Evolutionary conservation across 1,140 invertebrate species (phyloP).

Genomic region (Maconellicoccus hirsutus): DNA sequence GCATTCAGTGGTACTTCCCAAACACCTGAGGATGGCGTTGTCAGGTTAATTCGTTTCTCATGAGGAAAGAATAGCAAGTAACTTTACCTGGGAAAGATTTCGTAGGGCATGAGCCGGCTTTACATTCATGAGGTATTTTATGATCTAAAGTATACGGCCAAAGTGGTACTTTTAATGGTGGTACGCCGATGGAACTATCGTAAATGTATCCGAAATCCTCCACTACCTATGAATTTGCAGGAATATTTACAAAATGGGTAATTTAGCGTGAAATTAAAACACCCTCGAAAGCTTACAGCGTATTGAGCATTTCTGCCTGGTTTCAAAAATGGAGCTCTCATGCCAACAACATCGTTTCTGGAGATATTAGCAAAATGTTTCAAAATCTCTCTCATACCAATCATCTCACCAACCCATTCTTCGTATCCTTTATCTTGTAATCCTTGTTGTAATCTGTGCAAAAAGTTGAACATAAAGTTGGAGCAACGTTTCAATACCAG

Average conservation of each 20-base stretch:
- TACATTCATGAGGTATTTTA: slow-evolving; percentile 82
- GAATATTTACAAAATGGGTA: background rate
- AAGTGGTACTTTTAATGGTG: slow-evolving; percentile 66
- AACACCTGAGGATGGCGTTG: slow-evolving; percentile 45
- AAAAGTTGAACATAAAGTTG: too few species aligned
- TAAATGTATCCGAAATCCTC: slow-evolving; percentile 87
- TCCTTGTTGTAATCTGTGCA: slow-evolving; percentile 61
- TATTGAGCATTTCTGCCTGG: slow-evolving; percentile 84
- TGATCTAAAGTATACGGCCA: slow-evolving; percentile 92
- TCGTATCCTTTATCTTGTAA: slow-evolving; percentile 78
- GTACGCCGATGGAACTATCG: slow-evolving; percentile 78
- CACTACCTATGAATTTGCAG: slow-evolving; percentile 46
- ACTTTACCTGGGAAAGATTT: slow-evolving; percentile 70
- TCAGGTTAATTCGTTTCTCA: background rate
- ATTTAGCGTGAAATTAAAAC: background rate
- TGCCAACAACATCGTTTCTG: slow-evolving; percentile 67
- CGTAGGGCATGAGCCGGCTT: slow-evolving; percentile 79
- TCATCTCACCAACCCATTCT: slow-evolving; percentile 86
- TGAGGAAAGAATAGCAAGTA: background rate
- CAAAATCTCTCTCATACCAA: slow-evolving; percentile 81
- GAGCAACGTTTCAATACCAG: slow-evolving; percentile 11
- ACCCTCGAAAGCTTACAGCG: slow-evolving; percentile 45
- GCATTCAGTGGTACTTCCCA: slow-evolving; percentile 92
- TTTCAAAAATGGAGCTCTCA: slow-evolving; percentile 80
- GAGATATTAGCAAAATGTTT: slow-evolving; percentile 71